Conservation (phyloP, 2,797 vertebrate species). For the Sebastes taczanowskii region DNA sequence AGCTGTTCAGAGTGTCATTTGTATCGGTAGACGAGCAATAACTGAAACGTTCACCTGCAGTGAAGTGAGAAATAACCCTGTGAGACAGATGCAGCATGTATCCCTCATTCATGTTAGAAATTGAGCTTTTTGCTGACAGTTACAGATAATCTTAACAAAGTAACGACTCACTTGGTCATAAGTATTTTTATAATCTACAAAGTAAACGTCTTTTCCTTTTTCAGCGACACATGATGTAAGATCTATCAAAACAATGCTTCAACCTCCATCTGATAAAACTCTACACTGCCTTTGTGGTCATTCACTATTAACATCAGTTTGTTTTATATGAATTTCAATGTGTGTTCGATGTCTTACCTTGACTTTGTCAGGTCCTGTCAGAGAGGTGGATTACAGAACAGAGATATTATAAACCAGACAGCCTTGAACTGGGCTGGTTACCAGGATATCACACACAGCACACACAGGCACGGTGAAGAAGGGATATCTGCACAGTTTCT, state of each 20-base stretch:
- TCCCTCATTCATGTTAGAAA: background rate
- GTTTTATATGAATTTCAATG: conserved; percentile 3
- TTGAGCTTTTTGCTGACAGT: background rate
- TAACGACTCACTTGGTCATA: background rate
- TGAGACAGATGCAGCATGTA: background rate
- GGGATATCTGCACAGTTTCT: conserved; percentile 15
- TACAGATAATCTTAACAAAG: background rate
- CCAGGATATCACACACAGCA: conserved; percentile 33
- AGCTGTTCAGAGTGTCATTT: background rate
- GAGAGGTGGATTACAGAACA: conserved; percentile 67
- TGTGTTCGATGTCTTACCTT: conserved; percentile 79
- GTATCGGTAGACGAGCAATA: background rate
- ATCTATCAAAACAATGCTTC: background rate
- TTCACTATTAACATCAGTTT: background rate
- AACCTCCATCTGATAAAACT: background rate
- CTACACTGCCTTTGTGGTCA: background rate
- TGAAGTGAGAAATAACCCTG: background rate
- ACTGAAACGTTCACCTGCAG: background rate
- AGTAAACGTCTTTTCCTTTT: background rate
- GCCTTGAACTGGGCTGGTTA: background rate
- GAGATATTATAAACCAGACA: conserved; percentile 48
- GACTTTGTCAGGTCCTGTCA: conserved; percentile 80
- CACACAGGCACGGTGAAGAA: conserved; percentile 9
- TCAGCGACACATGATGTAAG: background rate
- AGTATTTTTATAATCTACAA: background rate